Conservation (phyloP, 2,797 vertebrate species). For the Alfaro cultratus region DNA sequence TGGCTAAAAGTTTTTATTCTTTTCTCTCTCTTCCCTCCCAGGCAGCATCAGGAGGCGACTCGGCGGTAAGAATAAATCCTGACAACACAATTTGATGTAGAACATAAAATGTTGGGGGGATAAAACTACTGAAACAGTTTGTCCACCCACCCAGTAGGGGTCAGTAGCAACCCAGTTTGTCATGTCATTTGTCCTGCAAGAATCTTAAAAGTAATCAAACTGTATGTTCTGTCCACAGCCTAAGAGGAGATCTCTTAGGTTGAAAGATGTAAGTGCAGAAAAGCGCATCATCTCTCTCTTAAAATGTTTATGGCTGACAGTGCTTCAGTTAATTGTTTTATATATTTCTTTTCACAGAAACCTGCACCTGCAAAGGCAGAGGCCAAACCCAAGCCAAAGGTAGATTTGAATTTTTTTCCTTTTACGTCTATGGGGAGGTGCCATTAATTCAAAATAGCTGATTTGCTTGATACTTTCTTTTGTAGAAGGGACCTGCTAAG, state of each 20-base stretch:
- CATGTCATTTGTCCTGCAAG: neutral
- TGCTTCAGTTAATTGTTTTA: neutral
- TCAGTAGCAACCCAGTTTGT: slow-evolving; percentile 38
- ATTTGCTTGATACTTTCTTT: slow-evolving; percentile 17
- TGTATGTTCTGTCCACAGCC: slow-evolving; percentile 74
- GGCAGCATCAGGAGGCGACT: slow-evolving; percentile 65
- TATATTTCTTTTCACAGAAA: slow-evolving; percentile 72
- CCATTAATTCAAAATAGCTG: neutral
- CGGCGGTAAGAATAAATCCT: slow-evolving; percentile 62
- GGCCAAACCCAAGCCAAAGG: slow-evolving; percentile 88
- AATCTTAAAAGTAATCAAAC: slow-evolving; percentile 19
- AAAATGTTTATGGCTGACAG: neutral
- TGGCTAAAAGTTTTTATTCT: neutral
- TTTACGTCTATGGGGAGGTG: neutral
- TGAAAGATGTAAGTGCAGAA: slow-evolving; percentile 86
- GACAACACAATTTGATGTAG: neutral
- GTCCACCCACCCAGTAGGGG: slow-evolving; percentile 58
- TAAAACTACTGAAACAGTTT: slow-evolving; percentile 8
- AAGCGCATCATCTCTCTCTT: neutral
- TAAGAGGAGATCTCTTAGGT: slow-evolving; percentile 88
- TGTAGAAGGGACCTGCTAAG: slow-evolving; percentile 79
- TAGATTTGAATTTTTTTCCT: slow-evolving; percentile 23
- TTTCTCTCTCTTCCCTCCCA: slow-evolving; percentile 20
- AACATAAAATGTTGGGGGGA: slow-evolving; percentile 2
- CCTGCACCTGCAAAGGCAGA: slow-evolving; percentile 84